A percentile compares a stretch with the other conserved stretches of the same genome.
phyloP scores from a whole-genome alignment of 2,113 vertebrate genomes.

The Pavo muticus region DNA sequence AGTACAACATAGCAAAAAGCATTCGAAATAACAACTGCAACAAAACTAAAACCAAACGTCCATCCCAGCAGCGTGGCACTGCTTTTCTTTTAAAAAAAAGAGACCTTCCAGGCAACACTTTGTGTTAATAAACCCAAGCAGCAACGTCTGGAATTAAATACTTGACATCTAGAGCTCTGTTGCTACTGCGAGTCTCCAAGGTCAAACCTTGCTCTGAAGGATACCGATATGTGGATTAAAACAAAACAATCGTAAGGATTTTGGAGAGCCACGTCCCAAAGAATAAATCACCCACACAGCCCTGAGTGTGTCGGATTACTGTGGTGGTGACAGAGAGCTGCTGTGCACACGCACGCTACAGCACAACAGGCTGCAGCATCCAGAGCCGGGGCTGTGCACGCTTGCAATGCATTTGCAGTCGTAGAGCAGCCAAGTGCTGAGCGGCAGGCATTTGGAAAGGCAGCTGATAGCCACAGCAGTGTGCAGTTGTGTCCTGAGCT shows the following conservation, averaged over 20 bases:
- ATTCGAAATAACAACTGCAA: not conserved
- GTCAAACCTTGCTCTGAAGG: conserved; percentile 33
- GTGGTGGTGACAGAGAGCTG: not conserved
- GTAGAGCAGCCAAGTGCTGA: conserved; percentile 29
- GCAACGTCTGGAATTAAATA: not conserved
- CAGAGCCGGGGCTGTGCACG: not conserved
- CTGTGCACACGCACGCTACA: not conserved
- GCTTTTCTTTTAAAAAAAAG: not conserved
- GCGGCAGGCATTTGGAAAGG: conserved; percentile 18
- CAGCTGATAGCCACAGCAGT: not conserved
- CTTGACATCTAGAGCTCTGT: not conserved
- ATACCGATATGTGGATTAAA: not conserved
- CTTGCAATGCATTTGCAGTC: not conserved
- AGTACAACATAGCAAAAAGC: not conserved
- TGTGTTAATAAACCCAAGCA: not conserved
- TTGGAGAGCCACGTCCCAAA: not conserved
- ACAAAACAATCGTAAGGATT: not conserved
- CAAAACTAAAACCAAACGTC: not conserved
- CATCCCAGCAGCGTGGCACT: not conserved
- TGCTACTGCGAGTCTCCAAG: not conserved
- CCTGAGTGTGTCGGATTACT: accelerated
- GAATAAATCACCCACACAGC: not conserved
- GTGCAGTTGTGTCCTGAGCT: conserved; percentile 13
- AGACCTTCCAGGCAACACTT: not conserved
- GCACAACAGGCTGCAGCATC: not conserved